Conservation (phyloP, 2,888 invertebrate genomes). For the Imbricaverruca yamaguchii region DNA sequence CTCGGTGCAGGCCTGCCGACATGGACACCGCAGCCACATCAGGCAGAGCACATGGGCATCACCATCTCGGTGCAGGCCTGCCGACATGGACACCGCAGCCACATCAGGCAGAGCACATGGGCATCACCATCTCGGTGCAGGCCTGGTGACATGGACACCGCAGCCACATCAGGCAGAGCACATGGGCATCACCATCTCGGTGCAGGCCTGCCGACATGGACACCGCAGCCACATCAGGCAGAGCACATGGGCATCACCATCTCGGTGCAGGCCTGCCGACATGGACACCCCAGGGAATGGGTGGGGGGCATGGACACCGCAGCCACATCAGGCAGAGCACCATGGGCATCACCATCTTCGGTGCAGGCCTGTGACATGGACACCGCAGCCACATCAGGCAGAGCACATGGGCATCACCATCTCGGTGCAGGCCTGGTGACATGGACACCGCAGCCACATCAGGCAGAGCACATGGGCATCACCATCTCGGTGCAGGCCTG, state of each 20-base stretch:
- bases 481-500: conserved; percentile 93
- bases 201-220: conserved; percentile 59
- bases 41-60: conserved; percentile 93
- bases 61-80: conserved; percentile 93
- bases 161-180: no score
- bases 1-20: conserved; percentile 74
- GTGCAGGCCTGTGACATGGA: conserved; percentile 63
- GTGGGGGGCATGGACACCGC: no score
- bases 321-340: no score
- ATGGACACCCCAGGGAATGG: no score
- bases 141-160: not conserved
- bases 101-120: no score
- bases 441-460: no score
- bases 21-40: no score
- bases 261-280: conserved; percentile 74
- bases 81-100: not conserved
- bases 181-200: conserved; percentile 95
- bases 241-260: conserved; percentile 96
- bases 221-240: no score
- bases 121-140: no score
- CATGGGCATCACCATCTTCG: conserved; percentile 95
- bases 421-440: conserved; percentile 74
- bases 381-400: no score
- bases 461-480: conserved; percentile 93
- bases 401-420: conserved; percentile 96